Conservation (phyloP, 2,113 vertebrate species). For the Eretmochelys imbricata region DNA sequence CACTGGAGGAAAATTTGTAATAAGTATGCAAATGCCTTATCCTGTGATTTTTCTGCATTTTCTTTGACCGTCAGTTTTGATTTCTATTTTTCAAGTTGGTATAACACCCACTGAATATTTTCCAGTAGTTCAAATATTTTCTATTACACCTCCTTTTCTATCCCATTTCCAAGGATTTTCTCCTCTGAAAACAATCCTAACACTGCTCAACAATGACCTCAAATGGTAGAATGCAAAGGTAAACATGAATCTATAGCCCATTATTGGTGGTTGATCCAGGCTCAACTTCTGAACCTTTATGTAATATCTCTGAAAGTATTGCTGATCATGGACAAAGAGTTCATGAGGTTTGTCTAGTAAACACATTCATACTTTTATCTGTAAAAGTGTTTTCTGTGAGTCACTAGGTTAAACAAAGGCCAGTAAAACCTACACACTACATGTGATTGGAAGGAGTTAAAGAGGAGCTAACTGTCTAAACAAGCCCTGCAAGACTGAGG, state of each 20-base stretch:
- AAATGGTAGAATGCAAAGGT: background rate
- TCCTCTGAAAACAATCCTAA: slow-evolving; percentile 31
- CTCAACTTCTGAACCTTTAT: slow-evolving; percentile 11
- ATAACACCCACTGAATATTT: background rate
- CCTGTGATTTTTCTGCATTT: background rate
- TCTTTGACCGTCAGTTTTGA: background rate
- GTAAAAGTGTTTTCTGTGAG: background rate
- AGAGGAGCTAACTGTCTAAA: background rate
- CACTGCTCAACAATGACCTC: background rate
- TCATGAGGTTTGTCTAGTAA: background rate
- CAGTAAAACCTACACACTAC: background rate
- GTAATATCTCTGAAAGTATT: background rate
- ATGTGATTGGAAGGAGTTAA: background rate
- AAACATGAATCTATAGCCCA: background rate
- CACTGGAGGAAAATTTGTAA: slow-evolving; percentile 4
- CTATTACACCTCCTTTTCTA: slow-evolving; percentile 6
- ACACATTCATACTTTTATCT: background rate
- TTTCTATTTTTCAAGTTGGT: slow-evolving; percentile 20
- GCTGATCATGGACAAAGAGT: background rate
- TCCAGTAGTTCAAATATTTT: background rate
- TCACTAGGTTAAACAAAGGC: background rate
- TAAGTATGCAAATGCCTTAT: background rate
- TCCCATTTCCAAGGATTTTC: slow-evolving; percentile 33
- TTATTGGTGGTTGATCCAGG: background rate
- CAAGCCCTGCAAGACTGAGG: background rate